phyloP scores from a whole-genome alignment of 2,888 invertebrate genomes.

The Callinectes sapidus region DNA sequence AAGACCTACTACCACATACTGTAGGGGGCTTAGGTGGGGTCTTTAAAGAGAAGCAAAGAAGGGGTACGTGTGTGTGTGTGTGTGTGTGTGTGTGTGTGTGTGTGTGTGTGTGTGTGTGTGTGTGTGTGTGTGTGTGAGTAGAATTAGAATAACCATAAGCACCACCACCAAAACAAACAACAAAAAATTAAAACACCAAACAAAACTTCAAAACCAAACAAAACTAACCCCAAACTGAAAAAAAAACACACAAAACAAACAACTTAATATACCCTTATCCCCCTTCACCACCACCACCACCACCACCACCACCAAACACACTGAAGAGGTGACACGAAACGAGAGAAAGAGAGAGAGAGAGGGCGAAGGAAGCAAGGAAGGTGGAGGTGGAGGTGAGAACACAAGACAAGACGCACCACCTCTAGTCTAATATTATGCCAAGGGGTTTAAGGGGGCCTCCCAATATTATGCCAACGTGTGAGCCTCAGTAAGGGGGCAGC shows the following conservation, averaged over 20 bases:
- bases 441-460: background rate
- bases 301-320: background rate
- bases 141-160: background rate
- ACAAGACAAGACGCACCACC: background rate
- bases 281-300: background rate
- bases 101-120: too few relatives aligned
- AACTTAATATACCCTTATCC: background rate
- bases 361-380: too few relatives aligned
- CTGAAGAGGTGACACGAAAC: background rate
- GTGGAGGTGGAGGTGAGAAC: background rate
- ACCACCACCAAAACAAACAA: too few relatives aligned
- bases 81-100: too few relatives aligned
- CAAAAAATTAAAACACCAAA: too few relatives aligned
- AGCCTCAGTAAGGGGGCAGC: background rate
- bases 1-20: background rate
- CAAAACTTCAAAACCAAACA: too few relatives aligned
- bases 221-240: too few relatives aligned
- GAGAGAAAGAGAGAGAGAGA: background rate
- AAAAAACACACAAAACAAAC: background rate
- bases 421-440: background rate
- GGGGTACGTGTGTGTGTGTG: too few relatives aligned
- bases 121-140: background rate
- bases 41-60: background rate
- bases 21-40: background rate
- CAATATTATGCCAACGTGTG: background rate